Conservation (phyloP, 1,140 invertebrate species). For the Sminthurinus signatus region DNA sequence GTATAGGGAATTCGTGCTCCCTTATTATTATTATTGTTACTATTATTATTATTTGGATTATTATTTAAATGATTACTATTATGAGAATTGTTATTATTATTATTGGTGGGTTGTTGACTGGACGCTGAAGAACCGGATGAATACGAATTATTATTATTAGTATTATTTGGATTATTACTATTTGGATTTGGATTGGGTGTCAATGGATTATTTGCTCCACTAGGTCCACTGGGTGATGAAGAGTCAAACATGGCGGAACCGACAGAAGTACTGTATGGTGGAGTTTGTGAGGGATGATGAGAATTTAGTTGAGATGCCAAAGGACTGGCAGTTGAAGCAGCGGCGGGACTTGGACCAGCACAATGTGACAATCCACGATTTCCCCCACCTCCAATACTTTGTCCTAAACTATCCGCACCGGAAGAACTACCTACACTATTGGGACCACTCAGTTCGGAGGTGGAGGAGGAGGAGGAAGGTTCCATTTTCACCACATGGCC, state of each 20-base stretch:
- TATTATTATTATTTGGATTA: slow-evolving; percentile 24
- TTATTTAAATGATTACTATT: slow-evolving; percentile 19
- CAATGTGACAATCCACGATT: slow-evolving; percentile 32
- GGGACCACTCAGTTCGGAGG: neutral
- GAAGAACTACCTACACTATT: neutral
- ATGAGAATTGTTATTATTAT: slow-evolving; percentile 24
- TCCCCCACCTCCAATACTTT: no score
- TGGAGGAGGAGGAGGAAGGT: no score
- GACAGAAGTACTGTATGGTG: slow-evolving; percentile 34
- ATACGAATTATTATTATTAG: slow-evolving; percentile 3
- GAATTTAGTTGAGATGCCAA: slow-evolving; percentile 40
- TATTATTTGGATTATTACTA: slow-evolving; percentile 8
- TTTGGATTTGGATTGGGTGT: slow-evolving; percentile 8
- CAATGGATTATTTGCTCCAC: slow-evolving; percentile 1
- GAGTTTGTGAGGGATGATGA: slow-evolving; percentile 32
- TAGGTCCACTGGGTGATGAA: slow-evolving; percentile 12
- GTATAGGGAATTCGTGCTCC: slow-evolving; percentile 41
- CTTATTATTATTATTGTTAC: no score
- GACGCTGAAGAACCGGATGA: slow-evolving; percentile 18
- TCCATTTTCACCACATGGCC: slow-evolving; percentile 16
- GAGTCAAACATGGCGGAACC: slow-evolving; percentile 23
- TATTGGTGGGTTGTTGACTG: slow-evolving; percentile 30
- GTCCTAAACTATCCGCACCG: slow-evolving; percentile 27
- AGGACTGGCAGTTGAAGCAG: slow-evolving; percentile 40
- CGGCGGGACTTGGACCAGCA: slow-evolving; percentile 39